Evolutionary conservation across 1,140 invertebrate species (phyloP), one percentile per base, ranked within the genome.

Genomic region (Oryctes rhinoceros): DNA sequence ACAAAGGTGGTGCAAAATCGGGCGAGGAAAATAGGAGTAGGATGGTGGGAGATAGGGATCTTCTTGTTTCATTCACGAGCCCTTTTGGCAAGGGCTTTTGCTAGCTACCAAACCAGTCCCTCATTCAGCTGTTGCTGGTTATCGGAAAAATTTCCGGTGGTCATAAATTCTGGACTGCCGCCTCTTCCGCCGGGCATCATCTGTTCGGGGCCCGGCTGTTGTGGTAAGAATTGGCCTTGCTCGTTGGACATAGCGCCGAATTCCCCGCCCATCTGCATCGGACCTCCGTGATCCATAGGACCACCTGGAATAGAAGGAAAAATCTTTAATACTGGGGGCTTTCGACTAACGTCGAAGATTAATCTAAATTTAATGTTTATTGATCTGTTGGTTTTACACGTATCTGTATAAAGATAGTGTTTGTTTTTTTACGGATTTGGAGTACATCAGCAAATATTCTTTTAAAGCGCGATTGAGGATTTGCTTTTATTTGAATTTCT

Each of bases 41-140:
- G 49, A 13, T 53, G 10, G 10, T 10, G n/a, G 49, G 53, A 7
- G 53, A 6, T 15, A 7, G 78, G 9, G 39, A 4, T 44, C 5
- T 44, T 82, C 18, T 79, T 81, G 53, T 76, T 81, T 82, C 81
- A 85, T 81, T 87, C 85, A 83, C 86, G 86, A 86, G 87, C 87
- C 80, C 87, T 84, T 82, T 87, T 87, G 80, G 84, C 86, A 84
- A 86, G 84, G 84, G 86, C 86, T 82, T 87, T 87, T 80, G 86
- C 87, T 84, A 87, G 86, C 87, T 92, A 94, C 93, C 93, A 94
- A 89, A 93, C 93, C 84, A 93, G 90, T 78, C 92, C 92, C 87
- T 93, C 93, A 88, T 91, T 94, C 87, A 93, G 90, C 88, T 93
- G 92, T 88, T 92, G 92, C 79, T 91, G 91, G 88, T 93, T 87